These are phyloP conservation scores for Mactra quadrangularis DNA, from an alignment of 1,140 invertebrate genomes.

Conservation along the genomic window DNA sequence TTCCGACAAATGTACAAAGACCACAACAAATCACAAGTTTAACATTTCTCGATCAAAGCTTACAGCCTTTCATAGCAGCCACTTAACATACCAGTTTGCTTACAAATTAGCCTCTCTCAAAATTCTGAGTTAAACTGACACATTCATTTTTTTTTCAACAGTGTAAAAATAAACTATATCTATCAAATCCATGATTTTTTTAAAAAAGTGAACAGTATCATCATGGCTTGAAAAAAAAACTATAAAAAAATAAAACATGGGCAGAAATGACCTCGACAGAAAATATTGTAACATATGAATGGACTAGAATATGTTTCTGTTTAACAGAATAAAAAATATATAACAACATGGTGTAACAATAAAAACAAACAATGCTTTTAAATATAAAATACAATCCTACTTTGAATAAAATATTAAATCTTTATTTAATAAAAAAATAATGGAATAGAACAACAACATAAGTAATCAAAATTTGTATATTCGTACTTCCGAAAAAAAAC, in stretches of 20 bases:
- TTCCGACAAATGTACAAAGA: no score
- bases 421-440: not conserved
- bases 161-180: constrained; percentile 61
- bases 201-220: constrained; percentile 54
- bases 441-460: not conserved
- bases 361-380: constrained; percentile 28
- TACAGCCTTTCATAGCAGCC: no score
- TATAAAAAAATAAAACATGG: constrained; percentile 29
- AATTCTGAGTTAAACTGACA: not conserved
- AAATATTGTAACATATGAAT: constrained; percentile 43
- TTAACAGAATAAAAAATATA: constrained; percentile 62
- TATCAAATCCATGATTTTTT: constrained; percentile 60
- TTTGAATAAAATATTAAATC: not conserved
- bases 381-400: constrained; percentile 17
- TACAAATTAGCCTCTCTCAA: no score
- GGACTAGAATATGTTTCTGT: constrained; percentile 54
- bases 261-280: constrained; percentile 54
- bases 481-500: not conserved
- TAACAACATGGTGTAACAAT: constrained; percentile 52
- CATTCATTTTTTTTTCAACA: constrained; percentile 49
- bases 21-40: no score
- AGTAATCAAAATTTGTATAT: not conserved
- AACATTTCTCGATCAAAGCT: no score
- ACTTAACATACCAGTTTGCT: no score
- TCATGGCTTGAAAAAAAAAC: constrained; percentile 53